Evolutionary conservation across 2,113 vertebrate species (phyloP), one percentile per base, ranked within the genome.

Genomic region (Symphodus melops): DNA sequence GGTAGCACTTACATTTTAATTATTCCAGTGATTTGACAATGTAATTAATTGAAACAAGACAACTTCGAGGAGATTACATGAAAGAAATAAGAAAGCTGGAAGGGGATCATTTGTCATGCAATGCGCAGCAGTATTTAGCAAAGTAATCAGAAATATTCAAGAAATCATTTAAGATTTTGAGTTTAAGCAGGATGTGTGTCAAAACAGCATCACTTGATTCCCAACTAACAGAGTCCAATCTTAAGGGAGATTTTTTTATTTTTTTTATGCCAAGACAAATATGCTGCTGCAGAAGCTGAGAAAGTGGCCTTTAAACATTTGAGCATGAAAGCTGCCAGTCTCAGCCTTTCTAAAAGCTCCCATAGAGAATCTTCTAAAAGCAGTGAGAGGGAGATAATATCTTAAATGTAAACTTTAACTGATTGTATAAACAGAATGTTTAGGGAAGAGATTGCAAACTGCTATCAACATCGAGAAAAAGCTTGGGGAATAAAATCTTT

Each of bases 1-100:
- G 58, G 36, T 0, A 25, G 41, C 75, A 68, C 79, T 75, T 69
- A 60, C 28, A 60, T 42, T 48, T 46, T 52, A 55, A 75, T 58
- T 36, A 77, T 28, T 75, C 21, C 66, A 59, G 17, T 56, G 33
- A 69, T 72, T 75, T 71, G 59, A 71, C 53, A 46, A 20, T 44
- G 33, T 48, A 77, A 73, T 77, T 61, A 65, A 13, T 68, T 19
- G 3, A 1, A 25, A 48, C 8, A n/a, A 65, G 14, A 69, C 20
- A 36, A 69, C 8, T 44, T 33, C 10, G 23, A 13, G 14, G 14
- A 48, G 23, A 55, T 8, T 28, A 17, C 25, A 55, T 42, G 72
- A 33, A 21, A 41, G 8, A 33, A 10, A 25, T 52, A 37, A 17
- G 8, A 28, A 23, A 46, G 16, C 17, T 17, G 46, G 9, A 48